Evolutionary conservation across 2,113 vertebrate genomes (phyloP).

Genomic region (Laticauda laticaudata): DNA sequence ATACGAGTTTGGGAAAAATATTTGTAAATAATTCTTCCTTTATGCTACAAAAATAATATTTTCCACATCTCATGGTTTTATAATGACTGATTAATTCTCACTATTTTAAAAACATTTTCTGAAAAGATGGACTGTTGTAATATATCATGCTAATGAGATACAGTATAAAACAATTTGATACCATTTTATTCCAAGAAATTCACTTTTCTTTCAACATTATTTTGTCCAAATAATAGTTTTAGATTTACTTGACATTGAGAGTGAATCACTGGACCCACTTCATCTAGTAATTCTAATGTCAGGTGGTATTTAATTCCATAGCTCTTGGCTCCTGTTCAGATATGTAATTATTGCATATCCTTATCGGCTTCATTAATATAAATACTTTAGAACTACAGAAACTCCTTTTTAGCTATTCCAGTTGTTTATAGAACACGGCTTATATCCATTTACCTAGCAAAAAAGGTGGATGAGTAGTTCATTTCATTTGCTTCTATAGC

Average conservation of each 20-base stretch:
- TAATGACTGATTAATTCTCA: background rate
- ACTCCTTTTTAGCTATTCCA: background rate
- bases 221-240: background rate
- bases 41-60: background rate
- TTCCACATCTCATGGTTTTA: background rate
- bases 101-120: background rate
- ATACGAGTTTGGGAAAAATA: background rate
- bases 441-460: background rate
- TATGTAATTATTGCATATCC: background rate
- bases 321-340: background rate
- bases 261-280: background rate
- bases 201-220: background rate
- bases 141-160: background rate
- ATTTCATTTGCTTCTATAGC: background rate
- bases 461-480: background rate
- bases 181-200: background rate
- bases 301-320: background rate
- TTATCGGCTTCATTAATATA: background rate
- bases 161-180: background rate
- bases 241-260: background rate
- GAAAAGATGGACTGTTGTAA: background rate
- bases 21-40: background rate
- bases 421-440: background rate
- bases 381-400: background rate
- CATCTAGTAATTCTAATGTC: background rate